Base-by-base conservation (phyloP, 2,797 vertebrate species). In the Microctenopoma stevenorrisi region DNA sequence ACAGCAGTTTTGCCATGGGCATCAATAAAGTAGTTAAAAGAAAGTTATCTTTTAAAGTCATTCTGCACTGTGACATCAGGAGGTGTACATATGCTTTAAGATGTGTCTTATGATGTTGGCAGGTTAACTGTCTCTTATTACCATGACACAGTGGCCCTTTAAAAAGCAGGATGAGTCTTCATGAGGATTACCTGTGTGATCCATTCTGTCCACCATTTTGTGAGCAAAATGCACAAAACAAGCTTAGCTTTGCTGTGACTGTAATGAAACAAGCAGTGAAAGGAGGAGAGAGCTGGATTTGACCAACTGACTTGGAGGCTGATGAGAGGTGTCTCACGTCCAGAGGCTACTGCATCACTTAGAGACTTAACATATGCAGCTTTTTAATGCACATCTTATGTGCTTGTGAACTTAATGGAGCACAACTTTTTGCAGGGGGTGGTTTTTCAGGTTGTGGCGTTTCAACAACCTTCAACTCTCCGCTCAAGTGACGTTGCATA, bases 301-400 rank as follows among this genome's bases (percentile, higher is more conserved):
- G 33, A 35, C 33, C 33, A 35, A 35, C 33, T 33, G 33, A 35
- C 8, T 42, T 47, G 49, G 33, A 38, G 25, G 22, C 44, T 42
- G 28, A 73, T 78, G 64, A 64, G 61, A 64, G 57, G n/a, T 51
- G 42, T 62, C 30, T 72, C 64, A 64, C 65, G 25, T 59, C 51
- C 48, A 56, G 42, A 25, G 48, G 54, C 52, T 58, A 18, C 9
- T 49, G 44, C 14, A 26, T 28, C 46, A 49, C 16, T 3, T 51
- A 52, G 13, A 42, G 51, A 65, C n/a, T 68, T 22, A 51, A 18
- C 42, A 1, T 11, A 7, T 28, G 3, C n/a, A 55, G 18, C 37
- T 18, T 63, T 66, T 15, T 30, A 53, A 56, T 25, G 35, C 25
- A 1, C 4, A 9, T 66, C 14, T 49, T 26, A 33, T 57, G 22